Base-by-base conservation (phyloP, 1,140 invertebrate species). In the Heterodera schachtii region DNA sequence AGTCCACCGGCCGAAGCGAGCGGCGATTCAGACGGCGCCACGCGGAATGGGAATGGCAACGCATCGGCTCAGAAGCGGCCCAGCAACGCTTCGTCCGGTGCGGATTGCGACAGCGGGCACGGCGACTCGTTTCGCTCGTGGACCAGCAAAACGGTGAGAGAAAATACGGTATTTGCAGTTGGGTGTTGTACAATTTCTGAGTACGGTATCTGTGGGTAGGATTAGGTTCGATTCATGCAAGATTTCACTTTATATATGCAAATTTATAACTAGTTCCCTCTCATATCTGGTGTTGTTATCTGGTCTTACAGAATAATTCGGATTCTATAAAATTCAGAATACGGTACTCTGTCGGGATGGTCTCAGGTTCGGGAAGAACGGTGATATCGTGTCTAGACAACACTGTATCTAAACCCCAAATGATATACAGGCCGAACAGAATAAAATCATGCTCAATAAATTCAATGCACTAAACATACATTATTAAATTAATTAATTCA, bases 81-180 rank as follows among this genome's bases (percentile, higher is more conserved):
- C 2, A 81, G 80, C 81, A 84, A 83, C 81, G 83, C 80, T 7
- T 81, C 80, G 5, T 66, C 69, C n/a, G 44, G 31, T 3, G 69
- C 69, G 41, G 81, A 82, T 52, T 16, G 81, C 1, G 80, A 81
- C 52, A 81, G 80, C 66, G 80, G 80, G 9, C 80, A 79, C n/a
- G 80, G 80, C 31, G 80, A 81, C 49, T 83, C 80, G 19, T 49
- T 81, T 5, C 82, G 80, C 19, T 81, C 80, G 43, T 66, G 67
- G 47, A 44, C 46, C 9, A 60, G 75, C 71, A 13, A 16, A 73
- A 19, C 71, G 71, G 49, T 47, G 46, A 19, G 13, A 16, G n/a
- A 11, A 73, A 73, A 43, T 52, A 6, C 6, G 49, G 49, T 8
- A 52, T 52, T 52, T 11, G 49, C 31, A 0, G 31, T 1, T 31